Conservation (phyloP, 2,888 invertebrate genomes). For the Tuberolachnus salignus region DNA sequence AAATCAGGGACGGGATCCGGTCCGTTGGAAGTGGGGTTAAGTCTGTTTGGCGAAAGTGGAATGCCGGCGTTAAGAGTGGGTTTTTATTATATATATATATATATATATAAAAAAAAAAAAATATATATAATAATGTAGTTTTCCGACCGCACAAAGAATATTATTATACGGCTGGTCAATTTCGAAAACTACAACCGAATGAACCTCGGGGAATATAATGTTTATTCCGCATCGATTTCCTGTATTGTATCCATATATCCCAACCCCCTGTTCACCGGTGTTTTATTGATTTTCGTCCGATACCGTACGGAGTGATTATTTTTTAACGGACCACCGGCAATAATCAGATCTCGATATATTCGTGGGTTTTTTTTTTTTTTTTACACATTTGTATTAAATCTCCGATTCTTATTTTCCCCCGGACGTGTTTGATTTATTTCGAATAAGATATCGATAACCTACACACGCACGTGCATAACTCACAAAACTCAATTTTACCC, state of each 20-base stretch:
- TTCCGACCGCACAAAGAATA: not conserved
- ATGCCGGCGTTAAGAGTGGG: not conserved
- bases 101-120: not conserved
- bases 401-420: too few relatives aligned
- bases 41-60: conserved; percentile 3
- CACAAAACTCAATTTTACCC: not conserved
- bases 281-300: not conserved
- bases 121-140: not conserved
- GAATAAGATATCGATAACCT: too few relatives aligned
- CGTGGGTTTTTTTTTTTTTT: not conserved
- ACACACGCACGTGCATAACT: too few relatives aligned
- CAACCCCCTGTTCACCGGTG: not conserved
- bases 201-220: not conserved
- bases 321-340: not conserved
- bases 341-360: not conserved
- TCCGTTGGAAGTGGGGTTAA: conserved; percentile 5
- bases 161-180: not conserved
- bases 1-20: not conserved
- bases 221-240: conserved; percentile 12
- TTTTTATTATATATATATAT: too few relatives aligned
- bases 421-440: too few relatives aligned
- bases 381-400: too few relatives aligned
- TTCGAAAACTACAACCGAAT: not conserved
- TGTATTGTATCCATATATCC: not conserved
- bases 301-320: not conserved